A percentile compares a stretch with the other conserved stretches of the same genome.
These are phyloP conservation scores for Synchiropus splendidus DNA, from an alignment of 2,113 vertebrate genomes.

Conservation along the genomic window DNA sequence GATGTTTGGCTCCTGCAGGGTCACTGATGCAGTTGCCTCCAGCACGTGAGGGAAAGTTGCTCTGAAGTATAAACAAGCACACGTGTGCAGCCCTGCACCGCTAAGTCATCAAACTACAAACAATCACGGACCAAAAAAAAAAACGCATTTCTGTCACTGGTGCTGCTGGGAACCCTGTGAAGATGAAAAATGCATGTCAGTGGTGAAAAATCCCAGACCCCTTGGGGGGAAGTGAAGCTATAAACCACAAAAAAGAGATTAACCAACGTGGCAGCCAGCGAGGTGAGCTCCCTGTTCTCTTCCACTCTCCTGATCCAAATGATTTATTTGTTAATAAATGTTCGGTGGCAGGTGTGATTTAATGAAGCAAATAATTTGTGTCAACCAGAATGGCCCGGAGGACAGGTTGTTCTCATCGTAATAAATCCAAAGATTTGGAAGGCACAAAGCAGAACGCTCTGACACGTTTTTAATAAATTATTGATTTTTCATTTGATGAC, in stretches of 20 bases:
- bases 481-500: constrained; percentile 12
- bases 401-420: constrained; percentile 9
- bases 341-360: constrained; percentile 26
- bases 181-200: constrained; percentile 59
- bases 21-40: constrained; percentile 14
- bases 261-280: constrained; percentile 27
- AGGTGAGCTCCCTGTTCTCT: constrained; percentile 11
- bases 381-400: constrained; percentile 20
- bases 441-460: not conserved
- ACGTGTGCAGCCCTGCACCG: constrained; percentile 40
- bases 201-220: constrained; percentile 47
- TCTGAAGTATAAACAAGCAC: constrained; percentile 21
- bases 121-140: constrained; percentile 18
- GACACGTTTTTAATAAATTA: constrained; percentile 4
- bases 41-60: not conserved
- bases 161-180: constrained; percentile 33
- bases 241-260: constrained; percentile 46
- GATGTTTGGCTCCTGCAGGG: constrained; percentile 6
- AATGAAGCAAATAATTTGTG: constrained; percentile 27
- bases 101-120: constrained; percentile 54
- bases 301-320: constrained; percentile 6
- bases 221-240: constrained; percentile 28
- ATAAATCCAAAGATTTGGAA: constrained; percentile 10
- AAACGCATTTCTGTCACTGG: constrained; percentile 54
- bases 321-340: constrained; percentile 39